Conservation (phyloP, 2,113 vertebrate species). For the Heteronetta atricapilla region DNA sequence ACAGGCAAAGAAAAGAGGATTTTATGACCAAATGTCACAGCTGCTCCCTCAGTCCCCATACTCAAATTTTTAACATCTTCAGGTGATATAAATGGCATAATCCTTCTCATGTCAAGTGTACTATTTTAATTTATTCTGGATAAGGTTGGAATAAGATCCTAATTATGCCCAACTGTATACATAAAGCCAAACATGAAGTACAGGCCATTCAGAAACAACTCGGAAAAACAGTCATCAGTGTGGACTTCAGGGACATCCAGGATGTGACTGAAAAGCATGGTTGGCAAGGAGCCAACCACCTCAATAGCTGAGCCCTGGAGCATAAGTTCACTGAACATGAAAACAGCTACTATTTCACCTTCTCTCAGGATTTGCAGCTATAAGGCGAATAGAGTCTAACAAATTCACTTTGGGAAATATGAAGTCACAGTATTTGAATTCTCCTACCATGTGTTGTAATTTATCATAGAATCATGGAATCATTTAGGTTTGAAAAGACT, state of each 20-base stretch:
- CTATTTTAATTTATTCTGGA: background rate
- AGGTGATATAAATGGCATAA: background rate
- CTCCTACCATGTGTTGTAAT: background rate
- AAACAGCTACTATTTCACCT: background rate
- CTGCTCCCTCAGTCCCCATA: background rate
- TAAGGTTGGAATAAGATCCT: background rate
- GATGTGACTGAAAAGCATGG: rapidly evolving
- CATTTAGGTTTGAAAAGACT: background rate
- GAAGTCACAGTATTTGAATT: background rate
- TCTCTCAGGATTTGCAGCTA: background rate
- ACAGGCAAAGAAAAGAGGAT: background rate
- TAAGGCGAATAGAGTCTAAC: background rate
- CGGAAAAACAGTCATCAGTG: background rate
- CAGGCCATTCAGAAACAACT: background rate
- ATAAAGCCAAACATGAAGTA: background rate
- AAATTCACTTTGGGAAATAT: background rate
- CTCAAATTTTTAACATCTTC: background rate
- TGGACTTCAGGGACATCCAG: background rate
- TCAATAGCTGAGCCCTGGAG: background rate
- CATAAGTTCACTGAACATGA: background rate
- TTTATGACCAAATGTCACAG: background rate
- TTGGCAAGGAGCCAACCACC: background rate
- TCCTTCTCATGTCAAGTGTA: background rate
- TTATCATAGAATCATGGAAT: background rate
- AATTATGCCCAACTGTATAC: background rate